Conservation (phyloP, 2,113 vertebrate genomes). For the Poeciliopsis retropinna region DNA sequence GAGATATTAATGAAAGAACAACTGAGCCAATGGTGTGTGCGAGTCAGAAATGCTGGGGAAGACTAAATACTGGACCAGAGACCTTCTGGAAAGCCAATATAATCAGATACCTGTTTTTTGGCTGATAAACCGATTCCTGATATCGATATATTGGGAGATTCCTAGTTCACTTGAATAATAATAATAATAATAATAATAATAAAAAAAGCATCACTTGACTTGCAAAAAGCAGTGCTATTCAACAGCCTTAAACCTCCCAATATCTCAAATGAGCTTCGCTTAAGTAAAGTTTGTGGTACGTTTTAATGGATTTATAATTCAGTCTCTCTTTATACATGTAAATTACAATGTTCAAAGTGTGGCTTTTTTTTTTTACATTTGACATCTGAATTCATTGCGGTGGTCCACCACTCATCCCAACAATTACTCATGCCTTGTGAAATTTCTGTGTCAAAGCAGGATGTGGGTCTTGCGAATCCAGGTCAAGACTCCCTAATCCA, state of each 20-base stretch:
- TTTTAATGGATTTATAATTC: background rate
- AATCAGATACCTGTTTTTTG: no score
- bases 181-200: no score
- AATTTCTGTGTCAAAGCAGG: conserved; percentile 48
- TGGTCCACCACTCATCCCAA: background rate
- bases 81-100: no score
- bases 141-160: no score
- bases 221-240: background rate
- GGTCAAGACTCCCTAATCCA: conserved; percentile 69
- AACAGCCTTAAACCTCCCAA: conserved; percentile 15
- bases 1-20: no score
- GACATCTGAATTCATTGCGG: background rate
- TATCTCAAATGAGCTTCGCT: background rate
- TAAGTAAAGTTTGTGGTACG: background rate
- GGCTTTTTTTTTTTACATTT: background rate
- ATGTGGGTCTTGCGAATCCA: conserved; percentile 44
- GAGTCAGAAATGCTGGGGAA: no score
- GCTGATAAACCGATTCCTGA: no score
- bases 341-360: background rate
- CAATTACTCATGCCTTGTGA: background rate
- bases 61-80: no score
- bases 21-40: no score
- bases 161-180: background rate
- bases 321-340: background rate
- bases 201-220: background rate